phyloP scores from a whole-genome alignment of 2,888 invertebrate genomes.

The Latrodectus hesperus region DNA sequence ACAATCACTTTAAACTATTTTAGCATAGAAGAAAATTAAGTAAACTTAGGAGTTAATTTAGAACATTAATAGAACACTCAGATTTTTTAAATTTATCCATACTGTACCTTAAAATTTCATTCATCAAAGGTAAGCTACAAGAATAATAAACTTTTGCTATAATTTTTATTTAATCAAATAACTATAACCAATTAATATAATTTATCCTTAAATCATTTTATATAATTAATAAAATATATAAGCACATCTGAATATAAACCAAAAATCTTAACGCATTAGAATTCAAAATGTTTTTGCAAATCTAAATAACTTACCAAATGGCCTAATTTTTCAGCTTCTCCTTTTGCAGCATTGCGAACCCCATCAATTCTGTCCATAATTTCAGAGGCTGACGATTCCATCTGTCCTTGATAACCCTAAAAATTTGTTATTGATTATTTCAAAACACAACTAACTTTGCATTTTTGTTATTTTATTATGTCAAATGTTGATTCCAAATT shows the following conservation, averaged over 20 bases:
- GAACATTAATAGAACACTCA: not conserved
- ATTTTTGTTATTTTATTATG: no score
- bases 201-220: not conserved
- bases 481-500: no score
- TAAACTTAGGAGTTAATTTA: not conserved
- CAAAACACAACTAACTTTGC: no score
- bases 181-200: not conserved
- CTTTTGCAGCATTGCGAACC: slow-evolving; percentile 87
- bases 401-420: slow-evolving; percentile 83
- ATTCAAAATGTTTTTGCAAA: no score
- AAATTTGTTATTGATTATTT: not conserved
- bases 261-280: not conserved
- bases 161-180: slow-evolving; percentile 19
- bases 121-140: slow-evolving; percentile 65
- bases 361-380: slow-evolving; percentile 89
- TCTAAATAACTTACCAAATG: slow-evolving; percentile 82
- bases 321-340: slow-evolving; percentile 94
- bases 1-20: no score
- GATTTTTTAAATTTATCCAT: slow-evolving; percentile 7
- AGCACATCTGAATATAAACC: not conserved
- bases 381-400: slow-evolving; percentile 86
- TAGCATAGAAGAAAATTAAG: no score
- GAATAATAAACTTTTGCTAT: slow-evolving; percentile 64
- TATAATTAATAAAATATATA: not conserved
- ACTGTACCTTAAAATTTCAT: slow-evolving; percentile 57